phyloP scores from a whole-genome alignment of 2,797 vertebrate genomes.

The Thripadectes ignobilis region DNA sequence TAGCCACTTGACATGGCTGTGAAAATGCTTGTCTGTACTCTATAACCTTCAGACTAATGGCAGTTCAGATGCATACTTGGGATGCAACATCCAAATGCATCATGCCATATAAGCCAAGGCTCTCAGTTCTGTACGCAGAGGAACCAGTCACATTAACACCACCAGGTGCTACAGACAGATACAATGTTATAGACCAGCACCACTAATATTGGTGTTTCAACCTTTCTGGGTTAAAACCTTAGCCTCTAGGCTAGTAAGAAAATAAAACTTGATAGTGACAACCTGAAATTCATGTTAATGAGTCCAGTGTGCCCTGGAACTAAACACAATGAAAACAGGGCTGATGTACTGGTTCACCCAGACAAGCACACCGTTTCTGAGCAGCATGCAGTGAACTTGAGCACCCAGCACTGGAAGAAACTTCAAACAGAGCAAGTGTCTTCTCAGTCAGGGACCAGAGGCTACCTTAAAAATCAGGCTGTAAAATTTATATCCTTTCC shows the following conservation, averaged over 20 bases:
- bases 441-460: neutral
- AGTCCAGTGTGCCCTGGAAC: neutral
- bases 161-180: neutral
- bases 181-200: neutral
- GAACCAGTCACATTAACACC: neutral
- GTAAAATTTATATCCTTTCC: neutral
- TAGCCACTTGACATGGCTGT: neutral
- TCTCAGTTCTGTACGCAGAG: neutral
- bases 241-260: neutral
- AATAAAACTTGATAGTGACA: neutral
- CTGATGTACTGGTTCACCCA: neutral
- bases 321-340: neutral
- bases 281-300: neutral
- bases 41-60: neutral
- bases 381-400: neutral
- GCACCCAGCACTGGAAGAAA: neutral
- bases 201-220: neutral
- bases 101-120: rapidly evolving
- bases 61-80: neutral
- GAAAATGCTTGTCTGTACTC: neutral
- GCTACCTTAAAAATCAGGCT: neutral
- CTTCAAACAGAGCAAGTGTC: neutral
- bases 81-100: neutral
- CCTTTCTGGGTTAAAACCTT: neutral
- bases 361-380: neutral